Conservation (phyloP, 1,140 invertebrate species). For the Anthonomus grandis region DNA sequence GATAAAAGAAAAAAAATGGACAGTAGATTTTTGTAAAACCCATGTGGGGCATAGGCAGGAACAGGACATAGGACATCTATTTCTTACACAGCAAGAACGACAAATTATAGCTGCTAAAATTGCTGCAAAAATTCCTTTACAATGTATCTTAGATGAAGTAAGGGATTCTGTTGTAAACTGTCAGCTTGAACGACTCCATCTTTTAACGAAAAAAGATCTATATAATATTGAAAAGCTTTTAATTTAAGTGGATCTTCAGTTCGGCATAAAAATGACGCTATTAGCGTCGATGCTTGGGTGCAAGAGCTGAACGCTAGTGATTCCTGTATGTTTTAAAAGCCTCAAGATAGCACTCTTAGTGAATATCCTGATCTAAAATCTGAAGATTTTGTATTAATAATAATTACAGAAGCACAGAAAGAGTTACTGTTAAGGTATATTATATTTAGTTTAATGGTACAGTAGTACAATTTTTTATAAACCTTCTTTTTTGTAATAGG, state of each 20-base stretch:
- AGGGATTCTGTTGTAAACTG: background rate
- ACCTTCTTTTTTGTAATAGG: too few species aligned
- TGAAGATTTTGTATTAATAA: conserved; percentile 8
- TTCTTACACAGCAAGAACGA: background rate
- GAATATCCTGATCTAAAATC: conserved; percentile 2
- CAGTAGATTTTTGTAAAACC: background rate
- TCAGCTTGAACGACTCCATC: background rate
- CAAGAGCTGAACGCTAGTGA: background rate
- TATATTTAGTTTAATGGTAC: too few species aligned
- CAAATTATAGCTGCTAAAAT: background rate
- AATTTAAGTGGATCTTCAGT: background rate
- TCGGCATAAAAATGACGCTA: conserved; percentile 1
- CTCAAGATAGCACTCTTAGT: background rate
- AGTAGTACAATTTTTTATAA: too few species aligned
- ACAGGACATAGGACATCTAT: background rate
- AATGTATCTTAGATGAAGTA: background rate
- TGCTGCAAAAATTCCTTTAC: background rate
- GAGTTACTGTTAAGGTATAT: too few species aligned
- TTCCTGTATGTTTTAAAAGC: conserved; percentile 10
- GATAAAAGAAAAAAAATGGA: background rate
- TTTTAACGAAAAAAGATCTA: conserved; percentile 1
- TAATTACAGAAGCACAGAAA: conserved; percentile 2
- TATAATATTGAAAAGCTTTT: conserved; percentile 2
- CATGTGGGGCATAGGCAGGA: conserved; percentile 1
- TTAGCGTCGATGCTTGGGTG: conserved; percentile 15